Conservation (phyloP, 2,797 vertebrate species). For the Aeoliscus strigatus region DNA sequence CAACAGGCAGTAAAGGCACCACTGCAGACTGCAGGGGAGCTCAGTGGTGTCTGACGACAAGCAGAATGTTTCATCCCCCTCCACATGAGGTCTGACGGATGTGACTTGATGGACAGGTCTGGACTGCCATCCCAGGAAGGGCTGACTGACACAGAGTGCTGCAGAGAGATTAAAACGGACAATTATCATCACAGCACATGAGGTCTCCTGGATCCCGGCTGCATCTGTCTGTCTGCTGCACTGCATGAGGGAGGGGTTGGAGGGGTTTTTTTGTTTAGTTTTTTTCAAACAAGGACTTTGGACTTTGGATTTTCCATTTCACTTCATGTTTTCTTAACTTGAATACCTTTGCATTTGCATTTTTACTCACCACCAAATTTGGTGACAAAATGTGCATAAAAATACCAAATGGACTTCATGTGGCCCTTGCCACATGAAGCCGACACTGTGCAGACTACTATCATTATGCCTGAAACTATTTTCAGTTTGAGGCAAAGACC, state of each 20-base stretch:
- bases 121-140: conserved; percentile 9
- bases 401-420: too few relatives aligned
- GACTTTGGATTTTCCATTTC: too few relatives aligned
- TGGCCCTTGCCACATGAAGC: too few relatives aligned
- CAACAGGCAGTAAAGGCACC: conserved; percentile 30
- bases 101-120: conserved; percentile 34
- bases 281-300: too few relatives aligned
- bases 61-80: conserved; percentile 4
- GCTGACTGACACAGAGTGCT: conserved; percentile 23
- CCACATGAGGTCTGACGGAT: conserved; percentile 14
- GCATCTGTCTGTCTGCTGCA: conserved; percentile 3
- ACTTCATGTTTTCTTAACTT: too few relatives aligned
- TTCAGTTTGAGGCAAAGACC: too few relatives aligned
- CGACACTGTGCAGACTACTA: too few relatives aligned
- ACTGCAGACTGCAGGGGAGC: conserved; percentile 11
- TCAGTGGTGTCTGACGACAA: too few relatives aligned
- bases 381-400: too few relatives aligned
- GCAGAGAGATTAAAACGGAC: conserved; percentile 41
- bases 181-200: conserved; percentile 19
- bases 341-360: too few relatives aligned
- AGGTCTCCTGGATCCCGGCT: conserved; percentile 8
- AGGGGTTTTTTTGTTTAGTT: conserved; percentile 25
- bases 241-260: conserved; percentile 12
- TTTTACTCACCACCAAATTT: too few relatives aligned
- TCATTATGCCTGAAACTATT: too few relatives aligned